Percentiles rank a stretch among this genome's conserved stretches.
Evolutionary conservation across 2,888 invertebrate genomes (phyloP).

Genomic region (Dysmachus trigonus): DNA sequence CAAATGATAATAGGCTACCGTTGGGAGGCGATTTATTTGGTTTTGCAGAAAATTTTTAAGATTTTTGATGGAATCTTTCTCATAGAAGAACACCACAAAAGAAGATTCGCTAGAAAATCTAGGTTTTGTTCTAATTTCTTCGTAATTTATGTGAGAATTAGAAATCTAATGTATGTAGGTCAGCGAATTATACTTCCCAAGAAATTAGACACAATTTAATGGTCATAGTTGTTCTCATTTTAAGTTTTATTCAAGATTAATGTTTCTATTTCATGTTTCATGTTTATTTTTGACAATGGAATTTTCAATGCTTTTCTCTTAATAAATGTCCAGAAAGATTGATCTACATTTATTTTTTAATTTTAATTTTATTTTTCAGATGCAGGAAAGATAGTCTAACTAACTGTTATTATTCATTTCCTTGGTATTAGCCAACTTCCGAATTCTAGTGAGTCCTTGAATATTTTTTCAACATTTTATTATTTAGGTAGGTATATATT

Average conservation of each 20-base stretch:
- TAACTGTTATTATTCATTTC: not conserved
- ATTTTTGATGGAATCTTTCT: not conserved
- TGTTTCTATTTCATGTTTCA: not conserved
- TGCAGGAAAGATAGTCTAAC: not conserved
- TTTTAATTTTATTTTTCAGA: not conserved
- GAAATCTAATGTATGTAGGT: not conserved
- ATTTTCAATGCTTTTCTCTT: not conserved
- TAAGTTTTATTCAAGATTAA: not conserved
- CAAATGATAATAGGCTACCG: not conserved
- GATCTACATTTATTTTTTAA: not conserved
- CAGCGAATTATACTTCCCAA: not conserved
- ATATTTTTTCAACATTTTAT: too few species aligned
- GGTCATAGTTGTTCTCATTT: not conserved
- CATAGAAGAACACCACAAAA: not conserved
- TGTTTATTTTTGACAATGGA: not conserved
- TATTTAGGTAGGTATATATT: too few species aligned
- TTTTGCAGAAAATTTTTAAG: not conserved
- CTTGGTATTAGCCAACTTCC: not conserved
- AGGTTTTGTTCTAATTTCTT: not conserved
- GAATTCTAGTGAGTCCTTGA: too few species aligned
- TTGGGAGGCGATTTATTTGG: not conserved
- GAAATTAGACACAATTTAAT: not conserved
- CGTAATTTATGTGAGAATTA: not conserved
- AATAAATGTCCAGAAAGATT: not conserved
- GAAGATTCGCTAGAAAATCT: not conserved